Percentiles rank a stretch among this genome's conserved stretches.
These are phyloP conservation scores for Heliopora coerulea DNA, from an alignment of 92 coral and sea anemone genomes.

Conservation along the genomic window DNA sequence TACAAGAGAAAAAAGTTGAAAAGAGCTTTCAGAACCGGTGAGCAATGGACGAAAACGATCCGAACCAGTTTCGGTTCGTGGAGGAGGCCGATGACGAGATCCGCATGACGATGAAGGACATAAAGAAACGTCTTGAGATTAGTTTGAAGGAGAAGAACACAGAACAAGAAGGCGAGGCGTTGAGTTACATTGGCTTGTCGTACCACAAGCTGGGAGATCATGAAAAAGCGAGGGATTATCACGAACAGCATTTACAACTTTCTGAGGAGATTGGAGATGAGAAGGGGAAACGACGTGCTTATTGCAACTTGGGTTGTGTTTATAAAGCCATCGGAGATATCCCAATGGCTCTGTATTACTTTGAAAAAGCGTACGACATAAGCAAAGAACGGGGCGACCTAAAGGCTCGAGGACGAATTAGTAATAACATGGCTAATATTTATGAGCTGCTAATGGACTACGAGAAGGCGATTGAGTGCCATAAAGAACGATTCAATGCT, in stretches of 20 bases:
- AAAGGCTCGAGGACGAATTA: constrained; percentile 65
- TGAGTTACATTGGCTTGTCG: constrained; percentile 82
- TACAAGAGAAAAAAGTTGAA: no score
- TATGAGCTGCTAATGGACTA: constrained; percentile 81
- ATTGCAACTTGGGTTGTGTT: constrained; percentile 85
- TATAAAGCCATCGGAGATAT: constrained; percentile 68
- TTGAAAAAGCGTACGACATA: constrained; percentile 68
- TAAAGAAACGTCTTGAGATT: constrained; percentile 59
- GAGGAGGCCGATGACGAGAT: constrained; percentile 78
- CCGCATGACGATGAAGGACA: constrained; percentile 64
- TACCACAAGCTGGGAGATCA: constrained; percentile 78
- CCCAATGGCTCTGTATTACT: constrained; percentile 64
- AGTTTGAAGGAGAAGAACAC: constrained; percentile 74
- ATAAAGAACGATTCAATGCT: constrained; percentile 63
- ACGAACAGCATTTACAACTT: constrained; percentile 72
- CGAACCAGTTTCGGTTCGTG: constrained; percentile 82
- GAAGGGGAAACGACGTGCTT: constrained; percentile 82
- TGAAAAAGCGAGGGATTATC: constrained; percentile 70
- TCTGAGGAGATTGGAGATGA: constrained; percentile 67
- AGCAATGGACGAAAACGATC: constrained; percentile 85
- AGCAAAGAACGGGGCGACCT: constrained; percentile 62
- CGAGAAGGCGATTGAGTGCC: constrained; percentile 75
- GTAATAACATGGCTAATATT: constrained; percentile 85
- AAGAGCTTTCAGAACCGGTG: background rate
- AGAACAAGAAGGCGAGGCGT: constrained; percentile 68